Conservation (phyloP, 2,113 vertebrate species). For the Macquaria australasica region DNA sequence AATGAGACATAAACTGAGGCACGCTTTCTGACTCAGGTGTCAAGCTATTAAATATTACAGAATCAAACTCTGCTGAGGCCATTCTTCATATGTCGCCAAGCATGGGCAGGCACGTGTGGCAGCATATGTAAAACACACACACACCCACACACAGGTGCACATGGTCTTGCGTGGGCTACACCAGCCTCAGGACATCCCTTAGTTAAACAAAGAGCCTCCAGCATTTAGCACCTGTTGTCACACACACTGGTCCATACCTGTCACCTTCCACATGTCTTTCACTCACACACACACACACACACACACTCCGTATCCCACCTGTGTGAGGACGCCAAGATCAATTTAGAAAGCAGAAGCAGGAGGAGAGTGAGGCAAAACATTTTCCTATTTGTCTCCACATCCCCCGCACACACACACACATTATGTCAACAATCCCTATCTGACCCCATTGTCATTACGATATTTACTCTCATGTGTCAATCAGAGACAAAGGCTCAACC, state of each 20-base stretch:
- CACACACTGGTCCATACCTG: constrained; percentile 2
- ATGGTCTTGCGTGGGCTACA: constrained; percentile 19
- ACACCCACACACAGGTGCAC: constrained; percentile 20
- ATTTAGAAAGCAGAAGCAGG: constrained; percentile 12
- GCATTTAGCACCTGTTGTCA: constrained; percentile 76
- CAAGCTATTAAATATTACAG: constrained; percentile 81
- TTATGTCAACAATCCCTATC: constrained; percentile 13
- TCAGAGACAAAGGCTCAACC: constrained; percentile 28
- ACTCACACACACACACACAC: constrained; percentile 28
- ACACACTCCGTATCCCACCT: constrained; percentile 56
- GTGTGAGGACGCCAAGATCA: constrained; percentile 47
- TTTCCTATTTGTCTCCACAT: background rate
- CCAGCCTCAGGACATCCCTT: constrained; percentile 53
- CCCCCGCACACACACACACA: background rate
- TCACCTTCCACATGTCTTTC: constrained; percentile 21
- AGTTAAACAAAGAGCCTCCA: constrained; percentile 58
- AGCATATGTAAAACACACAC: background rate
- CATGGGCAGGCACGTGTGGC: constrained; percentile 19
- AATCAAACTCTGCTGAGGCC: constrained; percentile 17
- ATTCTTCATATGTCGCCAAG: constrained; percentile 42
- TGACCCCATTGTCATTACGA: constrained; percentile 1
- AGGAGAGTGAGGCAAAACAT: constrained; percentile 8
- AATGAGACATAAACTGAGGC: constrained; percentile 53
- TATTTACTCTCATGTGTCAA: constrained; percentile 32
- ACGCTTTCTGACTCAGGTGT: constrained; percentile 68